A percentile compares a stretch with the other conserved stretches of the same genome.
Conservation (phyloP, 2,113 vertebrate species). For the Tachysurus fulvidraco region DNA sequence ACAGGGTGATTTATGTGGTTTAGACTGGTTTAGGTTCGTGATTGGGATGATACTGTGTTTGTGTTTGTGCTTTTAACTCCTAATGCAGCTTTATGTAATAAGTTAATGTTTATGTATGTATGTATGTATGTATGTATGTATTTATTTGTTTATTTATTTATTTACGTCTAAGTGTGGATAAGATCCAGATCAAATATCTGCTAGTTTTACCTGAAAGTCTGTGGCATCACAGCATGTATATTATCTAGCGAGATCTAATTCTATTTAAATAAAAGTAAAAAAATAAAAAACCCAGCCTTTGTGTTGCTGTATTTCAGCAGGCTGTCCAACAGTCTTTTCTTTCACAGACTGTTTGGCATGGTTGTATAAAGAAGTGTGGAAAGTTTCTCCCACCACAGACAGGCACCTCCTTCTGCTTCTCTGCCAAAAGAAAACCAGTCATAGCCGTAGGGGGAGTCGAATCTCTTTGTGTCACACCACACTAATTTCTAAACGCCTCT, state of each 20-base stretch:
- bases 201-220: not conserved
- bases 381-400: conserved; percentile 67
- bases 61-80: not conserved
- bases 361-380: conserved; percentile 65
- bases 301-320: not conserved
- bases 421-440: conserved; percentile 58
- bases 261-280: not conserved
- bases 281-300: not conserved
- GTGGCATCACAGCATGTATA: not conserved
- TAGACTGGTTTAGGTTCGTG: not conserved
- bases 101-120: no score
- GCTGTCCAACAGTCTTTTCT: conserved; percentile 38
- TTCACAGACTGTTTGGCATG: not conserved
- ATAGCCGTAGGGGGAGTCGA: conserved; percentile 68
- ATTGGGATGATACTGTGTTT: not conserved
- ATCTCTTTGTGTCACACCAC: conserved; percentile 79
- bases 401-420: conserved; percentile 62
- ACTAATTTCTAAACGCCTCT: conserved; percentile 92
- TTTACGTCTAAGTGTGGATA: not conserved
- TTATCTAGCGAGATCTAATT: not conserved
- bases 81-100: not conserved
- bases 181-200: not conserved
- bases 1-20: not conserved
- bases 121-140: no score
- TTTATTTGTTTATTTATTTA: no score